Conservation (phyloP, 2,888 invertebrate genomes). For the Suillia variegata region DNA sequence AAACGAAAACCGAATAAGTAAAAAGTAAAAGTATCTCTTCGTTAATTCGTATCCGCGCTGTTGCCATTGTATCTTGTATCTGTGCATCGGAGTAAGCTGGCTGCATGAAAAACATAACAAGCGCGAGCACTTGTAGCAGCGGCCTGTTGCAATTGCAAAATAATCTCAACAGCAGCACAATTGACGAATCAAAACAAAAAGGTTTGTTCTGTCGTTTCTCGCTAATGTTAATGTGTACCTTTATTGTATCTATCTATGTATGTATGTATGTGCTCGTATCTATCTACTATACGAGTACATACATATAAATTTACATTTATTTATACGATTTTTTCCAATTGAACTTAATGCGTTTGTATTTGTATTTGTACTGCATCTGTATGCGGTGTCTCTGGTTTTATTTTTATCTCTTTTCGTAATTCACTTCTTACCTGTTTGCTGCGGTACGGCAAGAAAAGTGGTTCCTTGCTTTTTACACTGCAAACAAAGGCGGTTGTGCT, state of each 20-base stretch:
- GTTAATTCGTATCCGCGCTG: not conserved
- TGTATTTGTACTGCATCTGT: constrained; percentile 17
- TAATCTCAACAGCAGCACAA: constrained; percentile 47
- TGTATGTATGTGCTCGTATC: not conserved
- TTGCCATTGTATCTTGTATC: not conserved
- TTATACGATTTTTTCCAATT: too few species aligned
- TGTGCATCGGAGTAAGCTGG: constrained; percentile 35
- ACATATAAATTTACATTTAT: too few species aligned
- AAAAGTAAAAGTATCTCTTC: constrained; percentile 5
- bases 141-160: constrained; percentile 57
- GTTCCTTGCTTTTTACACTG: too few species aligned
- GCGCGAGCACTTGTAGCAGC: constrained; percentile 56
- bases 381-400: too few species aligned
- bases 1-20: not conserved
- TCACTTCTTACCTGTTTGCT: not conserved
- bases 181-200: constrained; percentile 51
- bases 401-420: too few species aligned
- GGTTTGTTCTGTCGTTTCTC: constrained; percentile 45
- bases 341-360: constrained; percentile 4
- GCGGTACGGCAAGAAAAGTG: not conserved
- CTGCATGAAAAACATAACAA: constrained; percentile 58
- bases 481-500: too few species aligned
- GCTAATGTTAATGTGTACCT: not conserved
- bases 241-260: not conserved
- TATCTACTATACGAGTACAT: too few species aligned